Conservation (phyloP, 1,140 invertebrate genomes). For the Eriosoma lanigerum region DNA sequence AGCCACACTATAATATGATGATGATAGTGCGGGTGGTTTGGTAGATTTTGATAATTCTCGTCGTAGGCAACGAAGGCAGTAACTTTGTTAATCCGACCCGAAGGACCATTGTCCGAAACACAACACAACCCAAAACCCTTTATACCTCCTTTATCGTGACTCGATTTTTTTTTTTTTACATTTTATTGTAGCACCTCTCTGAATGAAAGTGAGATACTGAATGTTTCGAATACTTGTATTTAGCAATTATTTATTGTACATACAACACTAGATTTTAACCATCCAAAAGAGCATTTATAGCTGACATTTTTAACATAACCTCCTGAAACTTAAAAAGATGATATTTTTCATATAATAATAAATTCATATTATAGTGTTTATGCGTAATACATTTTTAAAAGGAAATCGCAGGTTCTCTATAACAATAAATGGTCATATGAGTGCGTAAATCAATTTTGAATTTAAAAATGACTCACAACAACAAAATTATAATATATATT, state of each 20-base stretch:
- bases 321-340: background rate
- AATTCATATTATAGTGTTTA: background rate
- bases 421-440: no score
- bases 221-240: slow-evolving; percentile 22
- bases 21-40: background rate
- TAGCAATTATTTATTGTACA: background rate
- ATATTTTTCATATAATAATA: slow-evolving; percentile 5
- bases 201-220: background rate
- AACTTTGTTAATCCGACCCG: slow-evolving; percentile 51
- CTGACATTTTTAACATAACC: background rate
- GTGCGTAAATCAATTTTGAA: background rate
- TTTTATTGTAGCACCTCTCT: slow-evolving; percentile 29
- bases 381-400: background rate
- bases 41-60: slow-evolving; percentile 47
- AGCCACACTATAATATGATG: background rate
- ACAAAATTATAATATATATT: no score
- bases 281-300: background rate
- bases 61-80: slow-evolving; percentile 21
- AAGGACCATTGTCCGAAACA: slow-evolving; percentile 46
- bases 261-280: background rate
- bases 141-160: slow-evolving; percentile 36
- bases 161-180: slow-evolving; percentile 35
- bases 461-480: no score
- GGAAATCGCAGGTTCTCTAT: no score
- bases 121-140: slow-evolving; percentile 25